Evolutionary conservation across 2,888 invertebrate species (phyloP), one percentile per base, ranked within the genome.

Genomic region (Siphonodentalium dalli): DNA sequence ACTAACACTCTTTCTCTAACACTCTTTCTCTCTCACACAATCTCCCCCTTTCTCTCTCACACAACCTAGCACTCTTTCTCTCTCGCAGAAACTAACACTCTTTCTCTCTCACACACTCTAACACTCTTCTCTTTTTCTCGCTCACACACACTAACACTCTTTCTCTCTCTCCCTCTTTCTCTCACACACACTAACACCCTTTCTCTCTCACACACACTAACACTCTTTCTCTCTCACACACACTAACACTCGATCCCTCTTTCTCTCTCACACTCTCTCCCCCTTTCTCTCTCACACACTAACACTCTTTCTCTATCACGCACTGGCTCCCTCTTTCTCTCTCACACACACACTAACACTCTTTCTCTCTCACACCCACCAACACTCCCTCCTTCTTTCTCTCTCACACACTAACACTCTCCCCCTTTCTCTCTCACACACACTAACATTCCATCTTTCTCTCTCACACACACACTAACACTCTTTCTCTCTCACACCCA

Each of bases 391-490:
- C 53, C 15, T 29, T 43, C 26, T 43, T 29, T 18, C 24, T 34
- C 37, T 29, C 33, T 20, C 4, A 23, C 35, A 31, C 39, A 15
- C 33, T 35, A 26, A 26, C 29, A 13, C 1, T 34, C 13, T 44
- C 28, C 9, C 31, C 35, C 35, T 43, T 33, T 23, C 33, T 35
- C 35, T 35, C 45, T 37, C 35, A 37, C 47, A 27, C 50, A 18
- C 41, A 35, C 47, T 15, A 38, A 41, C 35, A 11, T 37, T 52
- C 50, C 24, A 31, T 34, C 40, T 24, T 49, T 54, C 42, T 15
- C 42, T 54, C 43, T 42, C 34, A 34, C 27, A 13, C 42, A 26
- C 35, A 24, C 3, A 38, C 18, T n/a, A 20, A 28, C 24, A 8
- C 24, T 24, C 33, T 37, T 3, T 23, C 15, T 21, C 9, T 23